Evolutionary conservation across 2,113 vertebrate species (phyloP).

Genomic region (Megalops atlanticus): DNA sequence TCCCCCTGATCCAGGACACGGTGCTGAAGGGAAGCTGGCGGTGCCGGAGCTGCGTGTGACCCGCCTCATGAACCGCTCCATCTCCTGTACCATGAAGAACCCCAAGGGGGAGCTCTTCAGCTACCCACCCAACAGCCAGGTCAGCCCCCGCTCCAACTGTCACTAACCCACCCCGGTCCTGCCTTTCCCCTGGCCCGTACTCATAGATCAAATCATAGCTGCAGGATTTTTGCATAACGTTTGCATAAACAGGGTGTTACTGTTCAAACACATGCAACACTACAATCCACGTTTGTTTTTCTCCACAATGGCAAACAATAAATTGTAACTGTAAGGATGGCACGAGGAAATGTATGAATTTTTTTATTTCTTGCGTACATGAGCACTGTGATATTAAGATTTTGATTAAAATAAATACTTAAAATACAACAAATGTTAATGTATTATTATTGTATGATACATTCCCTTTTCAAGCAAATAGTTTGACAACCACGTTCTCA

Average conservation of each 20-base stretch:
- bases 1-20: conserved; percentile 93
- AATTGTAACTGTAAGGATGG: background rate
- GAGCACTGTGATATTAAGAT: background rate
- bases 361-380: background rate
- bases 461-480: conserved; percentile 3
- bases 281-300: background rate
- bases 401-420: background rate
- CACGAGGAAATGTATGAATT: background rate
- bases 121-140: conserved; percentile 92
- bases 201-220: background rate
- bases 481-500: background rate
- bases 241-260: background rate
- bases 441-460: background rate
- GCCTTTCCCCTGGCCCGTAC: background rate
- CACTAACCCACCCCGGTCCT: background rate
- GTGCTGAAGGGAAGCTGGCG: conserved; percentile 90
- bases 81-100: conserved; percentile 96
- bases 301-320: background rate
- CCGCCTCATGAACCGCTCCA: conserved; percentile 93
- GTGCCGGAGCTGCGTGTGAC: conserved; percentile 90
- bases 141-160: conserved; percentile 47
- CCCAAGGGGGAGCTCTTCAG: conserved; percentile 94
- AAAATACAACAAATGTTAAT: background rate
- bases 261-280: background rate
- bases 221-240: background rate